Conservation (phyloP, 2,797 vertebrate genomes). For the Prunella strophiata region DNA sequence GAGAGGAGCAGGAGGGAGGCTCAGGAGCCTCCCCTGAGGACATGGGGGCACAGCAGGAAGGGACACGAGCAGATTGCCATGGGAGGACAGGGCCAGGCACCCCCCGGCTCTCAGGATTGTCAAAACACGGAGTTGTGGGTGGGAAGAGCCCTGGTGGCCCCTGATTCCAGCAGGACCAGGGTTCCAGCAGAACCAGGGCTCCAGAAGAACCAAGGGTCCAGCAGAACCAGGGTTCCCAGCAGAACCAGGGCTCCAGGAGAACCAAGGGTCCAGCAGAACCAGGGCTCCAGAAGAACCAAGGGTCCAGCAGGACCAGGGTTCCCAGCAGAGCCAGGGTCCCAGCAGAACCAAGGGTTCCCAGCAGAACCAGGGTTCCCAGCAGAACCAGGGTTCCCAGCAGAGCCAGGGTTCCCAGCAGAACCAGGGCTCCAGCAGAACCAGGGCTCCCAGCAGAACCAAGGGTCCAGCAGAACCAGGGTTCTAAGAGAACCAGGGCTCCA, state of each 20-base stretch:
- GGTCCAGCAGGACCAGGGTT: background rate
- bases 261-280: background rate
- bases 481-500: background rate
- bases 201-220: background rate
- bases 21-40: background rate
- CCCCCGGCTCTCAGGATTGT: conserved; percentile 69
- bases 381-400: background rate
- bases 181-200: background rate
- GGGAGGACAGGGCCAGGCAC: conserved; percentile 41
- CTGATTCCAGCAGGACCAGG: background rate
- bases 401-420: background rate
- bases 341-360: background rate
- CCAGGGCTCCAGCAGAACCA: background rate
- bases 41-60: background rate
- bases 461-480: background rate
- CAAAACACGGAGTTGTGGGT: conserved; percentile 58
- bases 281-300: background rate
- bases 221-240: background rate
- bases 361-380: background rate
- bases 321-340: background rate
- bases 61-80: background rate
- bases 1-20: background rate
- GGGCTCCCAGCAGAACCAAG: background rate
- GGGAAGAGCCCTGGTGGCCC: background rate
- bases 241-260: background rate